phyloP scores from a whole-genome alignment of 2,113 vertebrate species.

The Vimba vimba region DNA sequence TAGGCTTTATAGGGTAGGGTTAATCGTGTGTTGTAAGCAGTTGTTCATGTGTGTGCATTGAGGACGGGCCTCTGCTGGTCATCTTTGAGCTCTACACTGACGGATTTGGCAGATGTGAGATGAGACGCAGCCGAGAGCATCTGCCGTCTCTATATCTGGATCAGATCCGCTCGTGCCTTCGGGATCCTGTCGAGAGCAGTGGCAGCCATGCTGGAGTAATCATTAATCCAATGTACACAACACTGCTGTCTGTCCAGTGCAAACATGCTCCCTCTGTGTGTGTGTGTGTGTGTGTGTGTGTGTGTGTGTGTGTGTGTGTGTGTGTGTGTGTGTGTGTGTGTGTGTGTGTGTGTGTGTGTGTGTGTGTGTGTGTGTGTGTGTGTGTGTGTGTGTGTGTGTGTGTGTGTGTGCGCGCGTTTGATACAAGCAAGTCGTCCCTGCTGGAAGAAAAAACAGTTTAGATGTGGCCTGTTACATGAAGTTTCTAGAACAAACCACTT shows the following conservation, averaged over 20 bases:
- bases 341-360: slow-evolving; percentile 12
- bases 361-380: slow-evolving; percentile 31
- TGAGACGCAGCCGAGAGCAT: slow-evolving; percentile 63
- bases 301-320: neutral
- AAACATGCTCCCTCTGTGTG: neutral
- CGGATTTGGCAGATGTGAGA: slow-evolving; percentile 73
- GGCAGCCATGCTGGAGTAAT: slow-evolving; percentile 71
- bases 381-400: slow-evolving; percentile 27
- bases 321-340: too few relatives aligned
- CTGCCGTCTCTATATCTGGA: slow-evolving; percentile 73
- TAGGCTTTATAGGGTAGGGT: too few relatives aligned
- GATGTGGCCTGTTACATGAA: too few relatives aligned
- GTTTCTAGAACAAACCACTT: too few relatives aligned
- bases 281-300: neutral
- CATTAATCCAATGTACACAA: slow-evolving; percentile 59
- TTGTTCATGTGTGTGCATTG: neutral
- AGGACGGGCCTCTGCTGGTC: slow-evolving; percentile 41
- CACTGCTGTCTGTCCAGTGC: neutral
- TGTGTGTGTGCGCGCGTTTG: neutral
- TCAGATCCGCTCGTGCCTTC: slow-evolving; percentile 67
- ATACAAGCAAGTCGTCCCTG: too few relatives aligned
- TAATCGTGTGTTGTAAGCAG: neutral
- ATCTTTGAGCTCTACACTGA: slow-evolving; percentile 62
- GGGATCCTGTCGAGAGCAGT: slow-evolving; percentile 73
- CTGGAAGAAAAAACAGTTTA: too few relatives aligned